Base-by-base conservation (phyloP, 1,140 invertebrate genomes). In the Aphidius ervi region DNA sequence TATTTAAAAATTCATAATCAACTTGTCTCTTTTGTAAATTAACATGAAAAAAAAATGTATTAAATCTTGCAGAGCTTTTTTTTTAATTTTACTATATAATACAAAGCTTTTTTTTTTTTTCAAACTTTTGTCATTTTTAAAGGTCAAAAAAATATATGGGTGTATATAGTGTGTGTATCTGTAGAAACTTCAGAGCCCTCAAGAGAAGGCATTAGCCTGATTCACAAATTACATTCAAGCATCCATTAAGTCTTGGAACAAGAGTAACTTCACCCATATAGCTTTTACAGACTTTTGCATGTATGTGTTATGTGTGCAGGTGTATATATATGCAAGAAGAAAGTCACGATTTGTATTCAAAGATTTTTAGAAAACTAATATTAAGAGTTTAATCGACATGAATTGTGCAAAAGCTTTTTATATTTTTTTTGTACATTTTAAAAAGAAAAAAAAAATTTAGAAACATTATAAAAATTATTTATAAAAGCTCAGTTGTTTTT, bases 221-320 rank as follows among this genome's bases (percentile, higher is more conserved):
- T 70, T 71, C 63, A 63, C 66, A 16, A 68, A 71, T 70, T 70
- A 72, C 71, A 72, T 72, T 69, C 64, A 67, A 68, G 68, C 65
- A 66, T 48, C 68, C 64, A 73, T 73, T 72, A 73, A 73, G 68
- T 70, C 67, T 64, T 60, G 16, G 67, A 69, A 70, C 71, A 70
- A 71, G 23, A 31, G 71, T 73, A 68, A 71, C 67, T 71, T 65
- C 5, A 7, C 5, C 49, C 39, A n/a, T 41, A 37, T 41, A 54
- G 52, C 52, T 54, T 54, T 41, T 42, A n/a, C 40, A 6, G 1
- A 1, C 4, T 31, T 31, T 3, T 31, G 2, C 0, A 31, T 31
- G 23, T 16, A 1, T 16, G n/a, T 16, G 16, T 16, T 16, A 16
- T 16, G 16, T 31, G 4, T 31, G 23, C 42, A 56, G 46, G 42